A percentile compares a stretch with the other conserved stretches of the same genome.
These are phyloP conservation scores for Zoanthus sociatus DNA, from an alignment of 92 coral and sea anemone genomes.

Conservation along the genomic window DNA sequence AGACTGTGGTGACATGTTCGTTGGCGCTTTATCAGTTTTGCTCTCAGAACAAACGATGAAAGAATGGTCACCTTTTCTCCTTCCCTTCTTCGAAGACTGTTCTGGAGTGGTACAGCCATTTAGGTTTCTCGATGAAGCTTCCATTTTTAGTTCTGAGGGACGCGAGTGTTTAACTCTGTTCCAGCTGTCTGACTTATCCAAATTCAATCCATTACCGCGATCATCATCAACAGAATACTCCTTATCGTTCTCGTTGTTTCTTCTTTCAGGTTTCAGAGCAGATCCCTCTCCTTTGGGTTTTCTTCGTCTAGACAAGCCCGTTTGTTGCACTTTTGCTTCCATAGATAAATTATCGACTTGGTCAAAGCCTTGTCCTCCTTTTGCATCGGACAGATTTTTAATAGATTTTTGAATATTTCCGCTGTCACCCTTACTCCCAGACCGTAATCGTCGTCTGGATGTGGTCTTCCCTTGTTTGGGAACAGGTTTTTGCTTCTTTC, in stretches of 20 bases:
- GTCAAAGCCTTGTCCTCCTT: constrained; percentile 30
- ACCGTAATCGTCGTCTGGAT: constrained; percentile 1
- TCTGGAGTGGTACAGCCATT: background rate
- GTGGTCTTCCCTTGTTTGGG: background rate
- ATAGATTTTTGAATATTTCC: background rate
- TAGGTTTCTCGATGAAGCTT: background rate
- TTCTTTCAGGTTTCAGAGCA: background rate
- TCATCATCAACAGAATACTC: background rate
- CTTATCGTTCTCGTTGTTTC: background rate
- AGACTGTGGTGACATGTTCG: background rate
- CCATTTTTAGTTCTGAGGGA: constrained; percentile 22
- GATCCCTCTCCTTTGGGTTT: constrained; percentile 40
- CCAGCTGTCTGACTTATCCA: constrained; percentile 18
- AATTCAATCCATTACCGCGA: background rate
- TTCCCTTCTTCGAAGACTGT: background rate
- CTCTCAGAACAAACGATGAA: constrained; percentile 15
- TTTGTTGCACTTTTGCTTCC: background rate
- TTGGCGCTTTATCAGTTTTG: background rate
- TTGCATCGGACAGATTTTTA: background rate
- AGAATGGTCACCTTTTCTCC: constrained; percentile 31
- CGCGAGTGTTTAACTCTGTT: constrained; percentile 35
- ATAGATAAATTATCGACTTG: background rate
- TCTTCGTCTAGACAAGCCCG: background rate
- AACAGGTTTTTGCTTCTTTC: background rate
- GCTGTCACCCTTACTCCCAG: constrained; percentile 18